Evolutionary conservation across 53 echinoderm and acorn worm genomes (phyloP), one percentile per base, ranked within the genome.

Genomic region (Zoroaster sp.): DNA sequence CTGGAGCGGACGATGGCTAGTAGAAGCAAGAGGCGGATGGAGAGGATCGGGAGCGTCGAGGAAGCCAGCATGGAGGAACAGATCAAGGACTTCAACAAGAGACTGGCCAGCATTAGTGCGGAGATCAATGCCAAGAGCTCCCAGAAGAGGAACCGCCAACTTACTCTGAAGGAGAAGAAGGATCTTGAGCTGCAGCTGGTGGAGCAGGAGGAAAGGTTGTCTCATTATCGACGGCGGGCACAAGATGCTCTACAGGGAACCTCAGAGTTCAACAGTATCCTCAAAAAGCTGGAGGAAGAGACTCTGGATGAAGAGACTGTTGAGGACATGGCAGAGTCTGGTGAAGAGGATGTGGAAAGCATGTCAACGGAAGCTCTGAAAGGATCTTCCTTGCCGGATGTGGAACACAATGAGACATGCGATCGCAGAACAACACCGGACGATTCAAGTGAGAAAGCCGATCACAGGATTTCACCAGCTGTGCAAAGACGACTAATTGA

Each of bases 161-260:
- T 71, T 53, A 65, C 91, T 13, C 74, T 93, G 25, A 77, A 91
- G 41, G 66, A 76, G 42, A 91, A 91, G 85, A 88, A 93, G 33
- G 88, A 91, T 8, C 35, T 93, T 30, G 91, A 91, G 71, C 67
- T 93, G 66, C 91, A 93, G 77, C 77, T 93, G 52, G 66, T 93
- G 35, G 94, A 91, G 59, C 94, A 93, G 54, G 75, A 93, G 66
- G 83, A 90, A 38, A 81, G 91, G 51, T 73, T 93, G 47, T 81
- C 83, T 67, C 91, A 83, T 21, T 90, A 93, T 59, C 82, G 91
- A 17, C 87, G 75, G 33, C 88, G 54, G 11, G 78, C 91, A 21
- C 94, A 91, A 13, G 77, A 77, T 4, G 88, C 93, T 10, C 83
- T 93, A 1, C 80, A 93, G 59, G 81, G 80, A 42, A 88, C 76